Evolutionary conservation across 1,140 invertebrate species (phyloP), one percentile per base, ranked within the genome.

Genomic region (Drosophila grimshawi): DNA sequence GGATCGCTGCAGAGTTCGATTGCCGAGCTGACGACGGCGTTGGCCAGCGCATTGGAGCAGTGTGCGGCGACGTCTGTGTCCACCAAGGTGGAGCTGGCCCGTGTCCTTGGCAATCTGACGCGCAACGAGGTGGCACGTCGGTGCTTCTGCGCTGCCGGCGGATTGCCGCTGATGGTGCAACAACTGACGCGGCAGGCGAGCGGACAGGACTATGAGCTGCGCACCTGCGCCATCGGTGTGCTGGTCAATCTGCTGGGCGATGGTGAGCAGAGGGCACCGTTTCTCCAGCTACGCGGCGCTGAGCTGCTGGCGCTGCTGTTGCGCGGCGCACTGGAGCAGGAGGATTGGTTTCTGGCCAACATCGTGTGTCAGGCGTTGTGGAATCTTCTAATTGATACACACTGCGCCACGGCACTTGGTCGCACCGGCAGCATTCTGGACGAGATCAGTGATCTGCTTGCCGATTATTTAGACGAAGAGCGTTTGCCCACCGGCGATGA

Each of bases 301-400:
- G 78, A 88, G 39, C 30, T 92, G 29, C 10, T 92, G 30, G 64
- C 77, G 1, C 66, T 91, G 4, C 57, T 92, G 6, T 41, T 92
- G 7, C 76, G 82, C 4, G 88, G 77, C n/a, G 71, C 83, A 4
- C 49, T 92, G 48, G 73, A 88, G 52, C 81, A 92, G 64, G 86
- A 91, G 69, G 92, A 92, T 62, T 92, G 92, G 92, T 88, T 92
- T 45, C 63, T 92, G 57, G 88, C 92, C 30, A 91, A 86, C 3
- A 92, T 92, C 32, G 82, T 90, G 29, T 92, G 91, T 59, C 92
- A 92, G 70, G 92, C 92, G 5, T 52, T 96, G 11, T 96, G 96
- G 95, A 96, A 96, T 92, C 95, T 95, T 77, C 94, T 94, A 67
- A 95, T 95, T 37, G 95, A 95, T 48, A 93, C 91, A 3, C 88